A percentile compares a stretch with the other conserved stretches of the same genome.
Evolutionary conservation across 2,888 invertebrate genomes (phyloP).

Genomic region (Laothoe populi): DNA sequence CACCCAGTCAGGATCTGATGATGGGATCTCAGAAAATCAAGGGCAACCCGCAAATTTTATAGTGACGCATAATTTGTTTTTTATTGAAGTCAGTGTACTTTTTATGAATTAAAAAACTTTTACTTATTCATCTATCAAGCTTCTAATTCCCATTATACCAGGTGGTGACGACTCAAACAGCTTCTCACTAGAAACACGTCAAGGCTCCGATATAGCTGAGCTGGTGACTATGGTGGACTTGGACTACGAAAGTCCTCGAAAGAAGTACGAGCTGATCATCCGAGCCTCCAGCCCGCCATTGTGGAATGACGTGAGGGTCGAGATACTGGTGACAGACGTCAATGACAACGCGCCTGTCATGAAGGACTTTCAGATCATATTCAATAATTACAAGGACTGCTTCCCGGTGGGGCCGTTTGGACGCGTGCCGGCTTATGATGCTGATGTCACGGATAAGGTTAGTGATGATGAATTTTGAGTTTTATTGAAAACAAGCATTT

Average conservation of each 20-base stretch:
- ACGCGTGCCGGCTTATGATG: conserved; percentile 96
- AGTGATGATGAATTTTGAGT: conserved; percentile 27
- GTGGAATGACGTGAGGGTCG: conserved; percentile 94
- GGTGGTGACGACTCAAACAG: conserved; percentile 95
- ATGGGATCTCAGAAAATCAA: no score
- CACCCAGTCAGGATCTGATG: no score
- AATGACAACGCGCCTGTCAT: conserved; percentile 97
- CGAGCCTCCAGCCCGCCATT: conserved; percentile 96
- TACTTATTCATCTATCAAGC: no score
- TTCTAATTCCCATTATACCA: conserved; percentile 38
- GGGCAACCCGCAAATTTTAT: no score
- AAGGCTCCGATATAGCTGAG: conserved; percentile 94
- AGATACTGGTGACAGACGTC: conserved; percentile 95
- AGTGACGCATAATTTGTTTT: no score
- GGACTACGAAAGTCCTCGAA: conserved; percentile 97
- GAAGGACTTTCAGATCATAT: conserved; percentile 96
- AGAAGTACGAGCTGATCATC: conserved; percentile 94
- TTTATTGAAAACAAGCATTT: no score
- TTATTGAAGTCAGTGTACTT: no score
- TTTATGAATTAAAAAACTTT: no score
- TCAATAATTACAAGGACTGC: conserved; percentile 97
- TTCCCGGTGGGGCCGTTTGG: conserved; percentile 97
- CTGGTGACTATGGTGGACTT: conserved; percentile 95
- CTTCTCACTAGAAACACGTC: conserved; percentile 92
- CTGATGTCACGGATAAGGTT: conserved; percentile 94